Evolutionary conservation across 2,113 vertebrate species (phyloP), one percentile per base, ranked within the genome.

Genomic region (Odocoileus virginianus): DNA sequence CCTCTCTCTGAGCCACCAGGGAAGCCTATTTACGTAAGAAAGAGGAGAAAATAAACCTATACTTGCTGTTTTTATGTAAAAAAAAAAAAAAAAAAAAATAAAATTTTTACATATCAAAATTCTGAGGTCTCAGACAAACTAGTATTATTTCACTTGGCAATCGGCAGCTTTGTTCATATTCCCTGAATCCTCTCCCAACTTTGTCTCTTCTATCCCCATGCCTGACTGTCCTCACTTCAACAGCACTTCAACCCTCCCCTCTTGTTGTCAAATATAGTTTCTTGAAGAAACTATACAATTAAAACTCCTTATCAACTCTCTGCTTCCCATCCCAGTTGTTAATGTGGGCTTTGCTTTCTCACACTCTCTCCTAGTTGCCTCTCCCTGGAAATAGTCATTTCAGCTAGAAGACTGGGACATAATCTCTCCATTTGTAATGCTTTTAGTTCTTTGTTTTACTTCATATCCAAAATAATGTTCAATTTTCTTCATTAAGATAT

Each of bases 41-140:
- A 55, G 14, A 33, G 19, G 36, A 76, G 6, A 89, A 96, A 92
- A 92, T 43, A 43, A 43, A 96, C 2, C 15, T 16, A 4, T 76
- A 54, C 86, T 91, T 93, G 17, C 47, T 81, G 15, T 87, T 83
- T 92, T 81, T 84, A 27, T 78, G 36, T 13, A 15, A 55, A 92
- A 27, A 50, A 71, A 71, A 94, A 76, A 82, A 94, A n/a, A n/a
- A 76, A 82, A 89, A 88, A 33, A 9, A 90, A 47, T 71, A 17
- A 25, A 71, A 83, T 50, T 94, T 61, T 96, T n/a, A 96, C 96
- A 47, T 92, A 92, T 47, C 30, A 92, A 91, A 91, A 71, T 17
- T 82, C 19, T 86, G 54, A 40, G 6, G n/a, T 78, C 92, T 91
- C 57, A 86, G 50, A 87, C 6, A 81, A 30, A 67, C 4, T n/a